These are phyloP conservation scores for Trichechus manatus DNA, from an alignment of 2,113 vertebrate species.

Conservation along the genomic window DNA sequence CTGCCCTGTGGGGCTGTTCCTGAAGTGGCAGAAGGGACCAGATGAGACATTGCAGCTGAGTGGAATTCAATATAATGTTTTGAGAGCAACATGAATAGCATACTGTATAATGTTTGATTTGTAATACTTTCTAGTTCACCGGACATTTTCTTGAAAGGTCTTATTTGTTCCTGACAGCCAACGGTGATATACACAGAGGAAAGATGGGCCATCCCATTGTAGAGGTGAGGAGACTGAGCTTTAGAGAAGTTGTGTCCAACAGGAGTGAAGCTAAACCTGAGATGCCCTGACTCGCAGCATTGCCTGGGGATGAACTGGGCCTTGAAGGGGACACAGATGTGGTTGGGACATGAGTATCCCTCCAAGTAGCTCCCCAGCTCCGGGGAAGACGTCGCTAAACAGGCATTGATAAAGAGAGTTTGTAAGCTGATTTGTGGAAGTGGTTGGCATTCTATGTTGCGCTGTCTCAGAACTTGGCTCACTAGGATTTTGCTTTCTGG, in stretches of 20 bases:
- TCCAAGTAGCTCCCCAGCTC: neutral
- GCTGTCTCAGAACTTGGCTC: neutral
- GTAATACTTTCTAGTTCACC: neutral
- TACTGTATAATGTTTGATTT: neutral
- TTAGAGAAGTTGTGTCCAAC: neutral
- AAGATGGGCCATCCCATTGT: neutral
- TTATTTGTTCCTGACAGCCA: neutral
- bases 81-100: neutral
- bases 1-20: neutral
- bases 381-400: neutral
- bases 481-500: neutral
- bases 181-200: neutral
- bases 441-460: rapidly evolving
- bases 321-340: neutral
- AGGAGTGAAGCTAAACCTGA: neutral
- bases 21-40: neutral
- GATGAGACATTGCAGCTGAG: neutral
- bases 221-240: neutral
- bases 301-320: neutral
- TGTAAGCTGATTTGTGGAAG: neutral
- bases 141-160: neutral
- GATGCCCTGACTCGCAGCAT: neutral
- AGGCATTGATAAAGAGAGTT: neutral
- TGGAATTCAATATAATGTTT: neutral
- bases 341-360: neutral